Evolutionary conservation across 1,140 invertebrate genomes (phyloP).

Genomic region (Bombus soroeensis): DNA sequence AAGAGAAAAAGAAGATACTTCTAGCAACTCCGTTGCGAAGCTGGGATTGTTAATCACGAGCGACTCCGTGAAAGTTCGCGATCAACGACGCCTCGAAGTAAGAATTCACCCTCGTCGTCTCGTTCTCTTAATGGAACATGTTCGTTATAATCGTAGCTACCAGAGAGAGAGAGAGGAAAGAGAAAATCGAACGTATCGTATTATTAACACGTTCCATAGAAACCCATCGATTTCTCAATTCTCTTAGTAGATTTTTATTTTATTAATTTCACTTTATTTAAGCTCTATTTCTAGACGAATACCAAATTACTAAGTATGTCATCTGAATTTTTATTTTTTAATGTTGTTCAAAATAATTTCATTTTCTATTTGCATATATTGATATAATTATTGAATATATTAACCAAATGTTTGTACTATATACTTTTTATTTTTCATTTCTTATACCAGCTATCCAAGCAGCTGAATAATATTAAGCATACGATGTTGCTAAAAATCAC

Average conservation of each 20-base stretch:
- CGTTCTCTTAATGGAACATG: neutral
- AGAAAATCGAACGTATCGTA: neutral
- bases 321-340: no score
- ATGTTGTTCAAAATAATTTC: no score
- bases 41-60: constrained; percentile 27
- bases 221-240: neutral
- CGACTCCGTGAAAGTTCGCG: constrained; percentile 16
- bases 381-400: no score
- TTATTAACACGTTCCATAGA: neutral
- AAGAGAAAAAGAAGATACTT: neutral
- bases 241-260: neutral
- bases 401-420: no score
- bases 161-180: neutral
- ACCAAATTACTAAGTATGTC: no score
- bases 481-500: no score
- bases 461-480: no score
- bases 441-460: no score
- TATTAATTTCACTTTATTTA: neutral
- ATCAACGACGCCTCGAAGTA: constrained; percentile 18
- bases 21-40: neutral
- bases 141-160: constrained; percentile 6
- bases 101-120: neutral
- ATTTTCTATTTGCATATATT: no score
- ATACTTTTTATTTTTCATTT: no score
- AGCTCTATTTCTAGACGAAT: no score